Evolutionary conservation across 2,113 vertebrate genomes (phyloP).

Genomic region (Hippoglossus stenolepis): DNA sequence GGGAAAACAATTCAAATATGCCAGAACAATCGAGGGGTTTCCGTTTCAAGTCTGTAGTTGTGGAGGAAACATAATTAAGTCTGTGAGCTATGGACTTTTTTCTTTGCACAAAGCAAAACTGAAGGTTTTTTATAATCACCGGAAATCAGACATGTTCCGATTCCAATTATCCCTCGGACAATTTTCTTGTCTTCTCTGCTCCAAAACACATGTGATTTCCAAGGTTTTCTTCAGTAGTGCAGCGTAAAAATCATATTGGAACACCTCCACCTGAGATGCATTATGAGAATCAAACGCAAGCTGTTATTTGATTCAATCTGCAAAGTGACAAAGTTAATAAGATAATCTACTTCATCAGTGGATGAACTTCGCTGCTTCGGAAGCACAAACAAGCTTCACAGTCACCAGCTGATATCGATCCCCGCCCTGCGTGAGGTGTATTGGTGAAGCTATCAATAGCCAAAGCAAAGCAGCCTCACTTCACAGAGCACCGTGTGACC

Average conservation of each 20-base stretch:
- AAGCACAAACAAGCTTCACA: conserved; percentile 39
- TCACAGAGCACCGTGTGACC: conserved; percentile 52
- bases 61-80: conserved; percentile 37
- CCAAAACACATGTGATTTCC: too few relatives aligned
- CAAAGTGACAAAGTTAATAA: neutral
- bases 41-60: conserved; percentile 55
- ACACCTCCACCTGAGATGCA: neutral
- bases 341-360: neutral
- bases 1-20: conserved; percentile 55
- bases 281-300: neutral
- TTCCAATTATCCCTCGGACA: too few relatives aligned
- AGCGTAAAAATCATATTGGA: neutral
- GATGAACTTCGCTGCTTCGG: neutral
- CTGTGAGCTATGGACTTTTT: neutral
- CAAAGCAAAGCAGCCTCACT: conserved; percentile 50
- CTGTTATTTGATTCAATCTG: neutral
- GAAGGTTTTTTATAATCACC: too few relatives aligned
- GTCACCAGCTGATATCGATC: conserved; percentile 61
- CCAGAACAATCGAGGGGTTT: conserved; percentile 43
- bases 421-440: conserved; percentile 36
- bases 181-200: too few relatives aligned
- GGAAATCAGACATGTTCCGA: too few relatives aligned
- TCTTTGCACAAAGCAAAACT: conserved; percentile 17
- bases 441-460: conserved; percentile 63
- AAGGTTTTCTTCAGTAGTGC: too few relatives aligned